Evolutionary conservation across 1,140 invertebrate species (phyloP).

Genomic region (Conus betulinus): DNA sequence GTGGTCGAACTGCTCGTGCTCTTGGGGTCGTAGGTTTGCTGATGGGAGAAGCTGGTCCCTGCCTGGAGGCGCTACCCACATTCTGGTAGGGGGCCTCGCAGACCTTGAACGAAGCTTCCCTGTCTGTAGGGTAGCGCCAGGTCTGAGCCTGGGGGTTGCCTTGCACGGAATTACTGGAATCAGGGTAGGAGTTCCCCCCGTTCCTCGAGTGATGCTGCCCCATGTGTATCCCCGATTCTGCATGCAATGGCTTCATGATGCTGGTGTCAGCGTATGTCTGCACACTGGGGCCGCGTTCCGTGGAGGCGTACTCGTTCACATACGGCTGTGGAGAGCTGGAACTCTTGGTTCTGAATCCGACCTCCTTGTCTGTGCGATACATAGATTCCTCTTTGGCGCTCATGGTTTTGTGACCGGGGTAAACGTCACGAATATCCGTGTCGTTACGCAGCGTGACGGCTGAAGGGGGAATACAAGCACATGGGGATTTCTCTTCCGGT

Average conservation of each 20-base stretch:
- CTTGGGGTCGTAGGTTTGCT: not conserved
- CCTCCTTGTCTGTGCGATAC: not conserved
- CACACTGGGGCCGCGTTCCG: not conserved
- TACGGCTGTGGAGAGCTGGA: not conserved
- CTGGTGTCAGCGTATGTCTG: constrained; percentile 16
- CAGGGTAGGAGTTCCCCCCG: not conserved
- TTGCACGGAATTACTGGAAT: not conserved
- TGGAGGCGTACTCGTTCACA: not conserved
- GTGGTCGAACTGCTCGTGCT: not conserved
- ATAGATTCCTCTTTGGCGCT: not conserved
- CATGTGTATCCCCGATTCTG: not conserved
- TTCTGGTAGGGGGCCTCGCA: not conserved
- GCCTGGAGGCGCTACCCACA: not conserved
- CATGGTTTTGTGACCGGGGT: not conserved
- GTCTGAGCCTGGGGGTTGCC: not conserved
- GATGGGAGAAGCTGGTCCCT: not conserved
- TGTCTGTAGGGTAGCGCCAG: constrained; percentile 28
- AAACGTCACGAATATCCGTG: too few relatives aligned
- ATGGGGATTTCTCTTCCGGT: not conserved
- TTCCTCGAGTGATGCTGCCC: not conserved
- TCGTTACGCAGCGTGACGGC: not conserved
- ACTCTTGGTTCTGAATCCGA: not conserved
- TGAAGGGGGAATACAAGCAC: not conserved
- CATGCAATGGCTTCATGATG: constrained; percentile 18
- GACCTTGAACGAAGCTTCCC: not conserved